A percentile compares a stretch with the other conserved stretches of the same genome.
phyloP scores from a whole-genome alignment of 2,113 vertebrate species.

The Vulpes lagopus region DNA sequence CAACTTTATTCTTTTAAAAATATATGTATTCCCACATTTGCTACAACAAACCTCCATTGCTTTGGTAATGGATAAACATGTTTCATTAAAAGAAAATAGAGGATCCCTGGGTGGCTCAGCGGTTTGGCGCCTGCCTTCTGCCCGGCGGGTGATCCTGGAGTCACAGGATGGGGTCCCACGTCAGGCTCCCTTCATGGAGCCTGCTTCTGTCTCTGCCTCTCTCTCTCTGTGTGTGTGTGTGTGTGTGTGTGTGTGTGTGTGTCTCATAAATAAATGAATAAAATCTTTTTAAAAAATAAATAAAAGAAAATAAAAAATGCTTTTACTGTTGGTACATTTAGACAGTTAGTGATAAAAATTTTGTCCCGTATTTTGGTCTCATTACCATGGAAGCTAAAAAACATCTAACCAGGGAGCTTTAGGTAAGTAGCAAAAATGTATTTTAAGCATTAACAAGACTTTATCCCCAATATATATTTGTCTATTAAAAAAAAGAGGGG shows the following conservation, averaged over 20 bases:
- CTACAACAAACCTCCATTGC: background rate
- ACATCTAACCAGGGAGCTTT: background rate
- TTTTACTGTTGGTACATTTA: background rate
- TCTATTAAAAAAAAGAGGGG: background rate
- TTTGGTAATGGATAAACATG: background rate
- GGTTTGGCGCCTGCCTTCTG: no score
- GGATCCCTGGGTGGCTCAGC: no score
- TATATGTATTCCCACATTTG: background rate
- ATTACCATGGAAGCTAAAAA: background rate
- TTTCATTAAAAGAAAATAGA: background rate
- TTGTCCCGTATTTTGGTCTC: background rate
- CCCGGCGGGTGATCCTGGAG: no score
- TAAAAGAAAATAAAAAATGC: background rate
- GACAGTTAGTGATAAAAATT: background rate
- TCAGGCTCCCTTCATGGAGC: no score
- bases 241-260: no score
- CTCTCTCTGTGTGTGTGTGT: no score
- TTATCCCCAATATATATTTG: background rate
- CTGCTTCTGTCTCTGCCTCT: no score
- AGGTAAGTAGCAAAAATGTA: background rate
- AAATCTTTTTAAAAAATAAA: no score
- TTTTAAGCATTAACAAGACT: background rate
- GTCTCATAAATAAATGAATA: no score
- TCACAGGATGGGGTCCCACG: no score
- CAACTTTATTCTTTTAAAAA: background rate